phyloP scores from a whole-genome alignment of 1,140 invertebrate genomes.

The Drosophila guanche region DNA sequence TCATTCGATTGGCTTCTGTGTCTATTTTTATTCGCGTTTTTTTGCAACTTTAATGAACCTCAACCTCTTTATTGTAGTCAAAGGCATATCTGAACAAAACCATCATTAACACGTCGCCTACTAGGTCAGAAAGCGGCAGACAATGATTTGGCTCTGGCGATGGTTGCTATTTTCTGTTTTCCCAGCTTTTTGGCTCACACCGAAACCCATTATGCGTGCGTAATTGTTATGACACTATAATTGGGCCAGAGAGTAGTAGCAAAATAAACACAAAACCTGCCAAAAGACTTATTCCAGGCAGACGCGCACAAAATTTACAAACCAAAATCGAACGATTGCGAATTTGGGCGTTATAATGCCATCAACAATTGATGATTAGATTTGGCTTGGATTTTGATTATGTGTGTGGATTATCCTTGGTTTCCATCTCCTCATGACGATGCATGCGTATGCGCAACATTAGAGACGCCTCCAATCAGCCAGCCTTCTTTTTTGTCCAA shows the following conservation, averaged over 20 bases:
- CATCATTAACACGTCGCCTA: slow-evolving; percentile 75
- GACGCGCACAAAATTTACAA: slow-evolving; percentile 66
- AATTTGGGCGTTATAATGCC: not conserved
- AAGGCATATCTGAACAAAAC: slow-evolving; percentile 64
- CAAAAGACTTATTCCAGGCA: slow-evolving; percentile 26
- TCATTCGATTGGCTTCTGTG: slow-evolving; percentile 11
- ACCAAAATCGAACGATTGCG: slow-evolving; percentile 43
- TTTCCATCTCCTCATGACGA: not conserved
- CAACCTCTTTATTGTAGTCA: slow-evolving; percentile 58
- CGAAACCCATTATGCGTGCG: slow-evolving; percentile 60
- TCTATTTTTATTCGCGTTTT: slow-evolving; percentile 38
- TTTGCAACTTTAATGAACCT: slow-evolving; percentile 71
- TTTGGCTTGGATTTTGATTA: slow-evolving; percentile 30
- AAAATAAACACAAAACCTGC: slow-evolving; percentile 34
- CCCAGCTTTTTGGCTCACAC: slow-evolving; percentile 48
- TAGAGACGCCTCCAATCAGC: slow-evolving; percentile 10
- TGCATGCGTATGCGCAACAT: slow-evolving; percentile 27
- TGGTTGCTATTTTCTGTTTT: slow-evolving; percentile 36
- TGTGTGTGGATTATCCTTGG: slow-evolving; percentile 7
- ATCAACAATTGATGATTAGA: not conserved
- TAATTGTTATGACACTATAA: slow-evolving; percentile 77
- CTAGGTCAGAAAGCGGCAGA: slow-evolving; percentile 63
- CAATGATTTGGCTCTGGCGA: slow-evolving; percentile 57
- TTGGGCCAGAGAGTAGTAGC: slow-evolving; percentile 55
- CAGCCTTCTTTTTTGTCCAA: slow-evolving; percentile 17